Evolutionary conservation across 1,140 invertebrate genomes (phyloP), one percentile per base, ranked within the genome.

Genomic region (Bombus picipes): DNA sequence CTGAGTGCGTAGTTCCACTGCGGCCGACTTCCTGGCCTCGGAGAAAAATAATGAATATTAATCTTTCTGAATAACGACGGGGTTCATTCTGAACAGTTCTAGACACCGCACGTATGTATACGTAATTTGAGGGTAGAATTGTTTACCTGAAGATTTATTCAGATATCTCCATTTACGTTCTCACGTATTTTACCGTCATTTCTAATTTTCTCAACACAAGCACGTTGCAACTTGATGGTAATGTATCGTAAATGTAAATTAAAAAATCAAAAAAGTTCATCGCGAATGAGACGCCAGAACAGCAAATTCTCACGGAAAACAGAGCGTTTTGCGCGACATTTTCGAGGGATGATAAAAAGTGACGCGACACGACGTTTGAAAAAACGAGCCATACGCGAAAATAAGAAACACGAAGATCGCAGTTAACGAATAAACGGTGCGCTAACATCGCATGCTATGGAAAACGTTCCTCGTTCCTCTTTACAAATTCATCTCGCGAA

Each of bases 1-100:
- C 53, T 57, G 62, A 75, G 70, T 81, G 66, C 75, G 62, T 65
- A 65, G 85, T n/a, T 70, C 41, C 77, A 75, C 78, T 66, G 53
- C 70, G 72, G 43, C 75, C 65, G 37, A 77, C 77, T 83, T 22
- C 78, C 68, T 22, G 28, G 71, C 15, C 12, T 15, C 6, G 6
- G 47, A 18, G 59, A 57, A 78, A 76, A 83, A 88, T 22, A 10
- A 70, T 25, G 68, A 70, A 70, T 70, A 70, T 70, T 70, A 70
- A 70, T 70, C 25, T 70, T 39, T 39, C 34, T 28, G 32, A 13
- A 68, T 70, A 18, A 18, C 34, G 22, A 37, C 28, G 22, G 34
- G 10, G 22, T 28, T 37, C 32, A 0, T 28, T 22, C 22, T 6
- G 12, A n/a, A 62, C 12, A 22, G 12, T 12, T 28, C 25, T 12